Evolutionary conservation across 2,113 vertebrate species (phyloP), one percentile per base, ranked within the genome.

Genomic region (Acrocephalus arundinaceus): DNA sequence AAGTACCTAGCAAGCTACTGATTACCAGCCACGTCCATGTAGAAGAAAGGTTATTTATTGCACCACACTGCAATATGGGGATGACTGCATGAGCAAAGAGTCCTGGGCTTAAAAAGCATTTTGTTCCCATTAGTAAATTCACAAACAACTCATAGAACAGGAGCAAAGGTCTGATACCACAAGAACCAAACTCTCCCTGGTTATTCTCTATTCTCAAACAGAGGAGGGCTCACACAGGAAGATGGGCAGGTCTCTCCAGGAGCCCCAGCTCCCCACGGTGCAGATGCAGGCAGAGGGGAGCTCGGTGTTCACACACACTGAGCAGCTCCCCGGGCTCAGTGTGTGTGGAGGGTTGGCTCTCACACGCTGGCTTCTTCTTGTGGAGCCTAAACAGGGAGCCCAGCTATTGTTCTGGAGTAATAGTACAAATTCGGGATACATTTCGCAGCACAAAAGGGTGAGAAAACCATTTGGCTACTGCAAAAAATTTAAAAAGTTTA

Each of bases 41-140:
- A 55, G 93, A 93, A 93, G 72, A 93, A 85, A 63, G 75, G 92
- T 94, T 90, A 88, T 81, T 68, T 75, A 71, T 87, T 95, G 84
- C 93, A 93, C 72, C 85, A 94, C 27, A 23, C 49, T 52, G 23
- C 37, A 39, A 39, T 39, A 39, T 30, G 48, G 77, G 80, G 55
- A 33, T 30, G 66, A 57, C 90, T 54, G 48, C 72, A 90, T 72
- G 59, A 87, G 86, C 83, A 25, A 23, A 75, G 75, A 84, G 80
- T 80, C 45, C 61, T n/a, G 35, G 57, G 43, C 68, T 87, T 77
- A 43, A 67, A 72, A 88, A 65, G 39, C 39, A 62, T 85, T 88
- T 72, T 90, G 59, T 71, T 89, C 76, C 77, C 54, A 7, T 43
- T n/a, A 84, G 35, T 41, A 78, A 78, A 81, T 52, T 72, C 80